Evolutionary conservation across 2,113 vertebrate species (phyloP), one percentile per base, ranked within the genome.

Genomic region (Mobula birostris): DNA sequence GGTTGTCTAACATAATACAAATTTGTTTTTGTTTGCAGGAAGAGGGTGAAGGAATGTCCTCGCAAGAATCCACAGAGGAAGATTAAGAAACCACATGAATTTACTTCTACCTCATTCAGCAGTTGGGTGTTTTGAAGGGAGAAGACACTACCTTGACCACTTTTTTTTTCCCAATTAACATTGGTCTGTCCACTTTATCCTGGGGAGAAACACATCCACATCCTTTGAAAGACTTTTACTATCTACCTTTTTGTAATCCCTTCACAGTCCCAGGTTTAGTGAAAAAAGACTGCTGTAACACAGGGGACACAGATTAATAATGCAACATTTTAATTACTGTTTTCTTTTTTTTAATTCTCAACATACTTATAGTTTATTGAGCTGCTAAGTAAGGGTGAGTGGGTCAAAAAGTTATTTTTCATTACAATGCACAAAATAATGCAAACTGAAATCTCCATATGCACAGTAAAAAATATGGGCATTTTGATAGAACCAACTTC

Each of bases 81-180:
- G 98, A 99, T 95, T 99, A 98, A 97, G 96, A 96, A 95, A 96
- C 96, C 94, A 95, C 97, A 95, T 94, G 96, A 95, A 96, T 96
- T 96, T 94, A 98, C 97, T 98, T 98, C 98, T 99, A 99, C 98
- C 98, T 99, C 98, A 98, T 97, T 95, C 98, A 98, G 97, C 97
- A 98, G 98, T 97, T 98, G 97, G 97, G 97, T 98, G 97, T 98
- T 98, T 98, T 95, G 96, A 98, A 98, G 97, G 97, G 97, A 98
- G 97, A 98, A 98, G 97, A 98, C 96, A 95, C 97, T 98, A 97
- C 97, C 97, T 97, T 98, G 97, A 99, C 98, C 98, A 98, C 98
- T 99, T 96, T 94, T 95, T 95, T 95, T 95, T 95, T 19, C 92
- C 94, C 74, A 92, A 72, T 93, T 93, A 56, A 72, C 91, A 93